Evolutionary conservation across 2,888 invertebrate species (phyloP).

Genomic region (Dicycla oo): DNA sequence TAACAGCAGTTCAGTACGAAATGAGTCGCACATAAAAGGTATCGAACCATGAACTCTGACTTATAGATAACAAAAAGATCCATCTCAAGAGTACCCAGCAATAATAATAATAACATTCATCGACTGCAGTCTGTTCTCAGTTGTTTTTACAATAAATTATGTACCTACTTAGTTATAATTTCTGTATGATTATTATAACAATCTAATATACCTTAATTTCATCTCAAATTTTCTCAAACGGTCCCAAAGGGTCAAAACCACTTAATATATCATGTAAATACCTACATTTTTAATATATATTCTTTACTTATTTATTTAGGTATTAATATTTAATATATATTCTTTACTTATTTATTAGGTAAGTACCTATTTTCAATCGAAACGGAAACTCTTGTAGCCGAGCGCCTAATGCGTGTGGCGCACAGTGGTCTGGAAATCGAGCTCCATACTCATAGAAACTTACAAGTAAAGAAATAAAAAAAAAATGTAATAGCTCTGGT

Average conservation of each 20-base stretch:
- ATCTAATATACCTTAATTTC: neutral
- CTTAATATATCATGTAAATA: neutral
- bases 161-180: neutral
- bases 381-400: neutral
- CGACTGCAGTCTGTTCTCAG: slow-evolving; percentile 11
- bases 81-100: neutral
- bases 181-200: slow-evolving; percentile 12
- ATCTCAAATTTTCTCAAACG: slow-evolving; percentile 1
- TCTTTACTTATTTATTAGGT: no score
- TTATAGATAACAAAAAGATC: slow-evolving; percentile 43
- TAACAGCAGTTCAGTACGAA: slow-evolving; percentile 27
- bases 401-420: neutral
- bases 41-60: slow-evolving; percentile 55
- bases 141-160: slow-evolving; percentile 5
- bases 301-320: neutral
- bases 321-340: no score
- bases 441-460: no score
- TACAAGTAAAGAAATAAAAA: no score
- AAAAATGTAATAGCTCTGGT: no score
- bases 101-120: slow-evolving; percentile 30
- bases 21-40: slow-evolving; percentile 17
- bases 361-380: neutral
- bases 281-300: no score
- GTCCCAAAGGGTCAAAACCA: neutral
- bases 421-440: no score